These are phyloP conservation scores for Bradypus variegatus DNA, from an alignment of 2,797 vertebrate species.

Conservation along the genomic window DNA sequence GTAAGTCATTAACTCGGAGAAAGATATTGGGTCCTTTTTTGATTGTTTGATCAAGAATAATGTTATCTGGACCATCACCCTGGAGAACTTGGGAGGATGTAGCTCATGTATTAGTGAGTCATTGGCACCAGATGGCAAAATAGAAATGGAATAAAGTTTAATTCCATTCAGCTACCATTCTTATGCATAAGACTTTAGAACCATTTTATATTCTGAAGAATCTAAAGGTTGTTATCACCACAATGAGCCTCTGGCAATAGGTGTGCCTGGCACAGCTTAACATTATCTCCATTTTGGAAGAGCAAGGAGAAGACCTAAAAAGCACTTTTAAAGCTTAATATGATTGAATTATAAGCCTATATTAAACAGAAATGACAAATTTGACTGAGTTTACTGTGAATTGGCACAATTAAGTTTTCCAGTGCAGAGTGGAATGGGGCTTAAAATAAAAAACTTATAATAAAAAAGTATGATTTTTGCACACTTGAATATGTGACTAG, in stretches of 20 bases:
- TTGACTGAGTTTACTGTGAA: conserved; percentile 7
- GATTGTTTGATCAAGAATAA: background rate
- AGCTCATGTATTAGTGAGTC: background rate
- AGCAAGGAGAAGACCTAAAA: background rate
- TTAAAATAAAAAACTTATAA: background rate
- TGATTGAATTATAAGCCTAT: background rate
- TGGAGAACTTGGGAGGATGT: background rate
- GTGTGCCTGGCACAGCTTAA: background rate
- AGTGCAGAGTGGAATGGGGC: background rate
- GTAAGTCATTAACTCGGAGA: background rate
- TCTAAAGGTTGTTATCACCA: background rate
- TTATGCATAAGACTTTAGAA: background rate
- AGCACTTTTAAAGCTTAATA: background rate
- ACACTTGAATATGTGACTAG: background rate
- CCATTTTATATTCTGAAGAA: background rate
- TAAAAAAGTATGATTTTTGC: background rate
- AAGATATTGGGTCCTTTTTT: background rate
- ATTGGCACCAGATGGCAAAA: background rate
- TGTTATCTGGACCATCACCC: background rate
- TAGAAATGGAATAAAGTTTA: background rate
- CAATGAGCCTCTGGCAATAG: background rate
- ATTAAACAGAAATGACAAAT: conserved; percentile 11
- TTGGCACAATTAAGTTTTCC: background rate
- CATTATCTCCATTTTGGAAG: background rate
- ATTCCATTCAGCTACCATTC: background rate